Conservation (phyloP, 2,888 invertebrate species). For the Xestia xanthographa region DNA sequence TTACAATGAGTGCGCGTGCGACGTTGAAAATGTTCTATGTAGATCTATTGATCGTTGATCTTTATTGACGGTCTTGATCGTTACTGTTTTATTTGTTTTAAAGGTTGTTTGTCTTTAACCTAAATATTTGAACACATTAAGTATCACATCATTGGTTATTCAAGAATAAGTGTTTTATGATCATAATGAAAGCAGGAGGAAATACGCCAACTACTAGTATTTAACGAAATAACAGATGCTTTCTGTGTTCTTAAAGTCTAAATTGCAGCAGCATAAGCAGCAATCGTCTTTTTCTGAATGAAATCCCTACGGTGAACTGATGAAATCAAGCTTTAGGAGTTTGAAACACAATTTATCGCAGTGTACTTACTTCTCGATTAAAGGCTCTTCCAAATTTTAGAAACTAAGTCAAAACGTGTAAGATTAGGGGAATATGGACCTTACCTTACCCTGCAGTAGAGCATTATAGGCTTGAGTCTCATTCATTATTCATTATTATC, state of each 20-base stretch:
- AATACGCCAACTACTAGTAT: too few relatives aligned
- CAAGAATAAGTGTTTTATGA: slow-evolving; percentile 2
- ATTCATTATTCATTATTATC: too few relatives aligned
- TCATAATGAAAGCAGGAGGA: neutral
- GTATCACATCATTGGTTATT: neutral
- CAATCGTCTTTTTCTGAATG: neutral
- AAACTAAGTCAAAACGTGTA: too few relatives aligned
- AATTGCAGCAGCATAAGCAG: neutral
- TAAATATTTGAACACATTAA: neutral
- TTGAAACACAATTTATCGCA: neutral
- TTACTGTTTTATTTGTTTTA: slow-evolving; percentile 59
- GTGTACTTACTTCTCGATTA: too few relatives aligned
- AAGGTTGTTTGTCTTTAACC: slow-evolving; percentile 16
- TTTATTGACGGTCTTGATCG: slow-evolving; percentile 66
- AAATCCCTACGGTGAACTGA: neutral
- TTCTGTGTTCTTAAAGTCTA: neutral
- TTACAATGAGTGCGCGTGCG: slow-evolving; percentile 86
- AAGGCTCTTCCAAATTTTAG: too few relatives aligned
- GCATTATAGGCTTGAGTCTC: too few relatives aligned
- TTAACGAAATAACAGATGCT: too few relatives aligned
- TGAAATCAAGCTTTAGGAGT: neutral
- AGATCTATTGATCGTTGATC: slow-evolving; percentile 70
- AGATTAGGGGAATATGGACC: too few relatives aligned
- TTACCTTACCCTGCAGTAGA: too few relatives aligned
- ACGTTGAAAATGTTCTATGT: slow-evolving; percentile 72